phyloP scores from a whole-genome alignment of 1,140 invertebrate genomes.

The Megathymus violae region DNA sequence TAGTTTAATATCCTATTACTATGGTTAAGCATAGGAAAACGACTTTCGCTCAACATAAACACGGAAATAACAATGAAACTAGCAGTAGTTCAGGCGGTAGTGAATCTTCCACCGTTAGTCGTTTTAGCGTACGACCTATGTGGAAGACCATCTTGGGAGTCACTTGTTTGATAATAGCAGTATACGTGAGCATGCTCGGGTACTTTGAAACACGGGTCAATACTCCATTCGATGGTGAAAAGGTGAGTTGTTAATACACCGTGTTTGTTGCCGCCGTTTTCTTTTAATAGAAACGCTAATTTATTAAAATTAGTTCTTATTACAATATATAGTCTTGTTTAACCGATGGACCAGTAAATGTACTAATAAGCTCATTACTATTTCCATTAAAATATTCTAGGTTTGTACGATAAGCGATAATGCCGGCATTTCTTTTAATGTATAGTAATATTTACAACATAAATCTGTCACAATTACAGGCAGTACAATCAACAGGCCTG shows the following conservation, averaged over 20 bases:
- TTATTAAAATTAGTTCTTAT: too few species aligned
- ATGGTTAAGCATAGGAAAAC: constrained; percentile 73
- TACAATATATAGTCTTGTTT: too few species aligned
- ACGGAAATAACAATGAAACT: constrained; percentile 78
- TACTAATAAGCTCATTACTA: too few species aligned
- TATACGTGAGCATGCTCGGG: constrained; percentile 90
- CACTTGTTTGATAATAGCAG: constrained; percentile 86
- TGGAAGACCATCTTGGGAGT: constrained; percentile 83
- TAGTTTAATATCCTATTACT: too few species aligned
- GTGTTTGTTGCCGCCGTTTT: constrained; percentile 17
- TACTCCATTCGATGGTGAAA: constrained; percentile 91
- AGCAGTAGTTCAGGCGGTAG: constrained; percentile 67
- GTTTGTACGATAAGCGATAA: neutral
- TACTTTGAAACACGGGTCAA: constrained; percentile 95
- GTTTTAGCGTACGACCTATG: constrained; percentile 66
- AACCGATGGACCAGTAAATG: too few species aligned
- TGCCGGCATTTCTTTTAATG: neutral
- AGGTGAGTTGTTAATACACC: constrained; percentile 82
- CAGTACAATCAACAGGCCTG: constrained; percentile 87
- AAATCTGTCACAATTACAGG: constrained; percentile 75
- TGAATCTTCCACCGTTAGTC: constrained; percentile 51
- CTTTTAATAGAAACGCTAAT: neutral
- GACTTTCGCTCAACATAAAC: constrained; percentile 52
- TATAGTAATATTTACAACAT: neutral
- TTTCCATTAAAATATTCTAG: too few species aligned